These are phyloP conservation scores for Pentamera pediparva DNA, from an alignment of 53 echinoderm and acorn worm species.

Conservation along the genomic window DNA sequence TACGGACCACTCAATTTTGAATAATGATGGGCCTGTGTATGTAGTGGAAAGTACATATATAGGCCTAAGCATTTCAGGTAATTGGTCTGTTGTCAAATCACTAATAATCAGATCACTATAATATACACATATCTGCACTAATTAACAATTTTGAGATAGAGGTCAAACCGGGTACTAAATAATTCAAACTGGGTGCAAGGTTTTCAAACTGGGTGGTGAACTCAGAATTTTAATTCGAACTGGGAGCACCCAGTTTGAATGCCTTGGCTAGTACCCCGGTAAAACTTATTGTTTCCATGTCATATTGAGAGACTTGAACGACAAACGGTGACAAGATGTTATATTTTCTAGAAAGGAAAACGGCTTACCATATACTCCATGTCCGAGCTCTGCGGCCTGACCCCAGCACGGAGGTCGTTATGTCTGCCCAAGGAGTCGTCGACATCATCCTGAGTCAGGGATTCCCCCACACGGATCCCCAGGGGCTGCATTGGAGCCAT, in stretches of 20 bases:
- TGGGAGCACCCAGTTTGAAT: no score
- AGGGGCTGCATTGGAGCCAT: constrained; percentile 20
- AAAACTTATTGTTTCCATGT: neutral
- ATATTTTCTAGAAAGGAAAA: neutral
- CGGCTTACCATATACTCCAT: constrained; percentile 61
- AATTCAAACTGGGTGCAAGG: neutral
- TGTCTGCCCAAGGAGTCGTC: constrained; percentile 44
- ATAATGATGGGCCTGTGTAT: no score
- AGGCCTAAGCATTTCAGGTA: no score
- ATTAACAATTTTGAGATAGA: neutral
- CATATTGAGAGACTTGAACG: neutral
- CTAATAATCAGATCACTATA: no score
- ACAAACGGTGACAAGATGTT: neutral
- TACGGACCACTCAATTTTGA: no score
- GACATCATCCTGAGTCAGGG: constrained; percentile 23
- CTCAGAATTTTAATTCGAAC: no score
- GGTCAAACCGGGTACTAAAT: neutral
- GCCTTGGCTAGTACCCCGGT: no score
- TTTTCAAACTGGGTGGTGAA: neutral
- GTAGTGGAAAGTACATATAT: no score
- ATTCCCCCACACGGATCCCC: constrained; percentile 4
- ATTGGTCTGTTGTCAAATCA: no score
- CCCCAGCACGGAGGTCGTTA: constrained; percentile 39
- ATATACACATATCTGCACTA: no score
- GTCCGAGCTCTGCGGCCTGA: constrained; percentile 30